Conservation (phyloP, 2,888 invertebrate genomes). For the Hyles lineata region DNA sequence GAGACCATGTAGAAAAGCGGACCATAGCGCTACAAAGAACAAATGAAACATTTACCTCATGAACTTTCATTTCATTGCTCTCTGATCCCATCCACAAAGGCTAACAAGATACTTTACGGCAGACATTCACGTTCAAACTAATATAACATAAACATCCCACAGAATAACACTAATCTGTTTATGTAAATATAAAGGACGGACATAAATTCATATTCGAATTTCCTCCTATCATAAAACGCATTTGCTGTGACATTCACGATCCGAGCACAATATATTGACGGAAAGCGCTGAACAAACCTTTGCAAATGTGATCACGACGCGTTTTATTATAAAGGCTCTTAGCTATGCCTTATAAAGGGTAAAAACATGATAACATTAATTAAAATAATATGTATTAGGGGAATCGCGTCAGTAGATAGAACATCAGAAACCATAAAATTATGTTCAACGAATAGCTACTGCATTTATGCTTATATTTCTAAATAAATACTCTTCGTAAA, state of each 20-base stretch:
- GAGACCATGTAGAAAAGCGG: too few relatives aligned
- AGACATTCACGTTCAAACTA: not conserved
- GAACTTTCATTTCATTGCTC: too few relatives aligned
- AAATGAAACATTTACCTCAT: too few relatives aligned
- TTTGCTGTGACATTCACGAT: conserved; percentile 12
- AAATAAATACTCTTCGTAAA: too few relatives aligned
- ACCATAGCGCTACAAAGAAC: too few relatives aligned
- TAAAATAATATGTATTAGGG: not conserved
- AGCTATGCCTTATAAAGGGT: not conserved
- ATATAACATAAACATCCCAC: not conserved
- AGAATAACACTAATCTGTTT: not conserved
- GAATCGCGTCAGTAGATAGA: too few relatives aligned
- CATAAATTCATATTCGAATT: conserved; percentile 18
- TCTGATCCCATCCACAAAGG: too few relatives aligned
- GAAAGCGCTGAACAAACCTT: conserved; percentile 22
- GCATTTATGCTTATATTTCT: too few relatives aligned
- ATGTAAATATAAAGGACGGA: conserved; percentile 10
- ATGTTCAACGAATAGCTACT: too few relatives aligned
- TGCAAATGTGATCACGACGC: conserved; percentile 17
- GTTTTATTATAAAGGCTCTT: not conserved
- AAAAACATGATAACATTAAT: not conserved
- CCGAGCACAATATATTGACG: conserved; percentile 10
- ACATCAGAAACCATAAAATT: too few relatives aligned
- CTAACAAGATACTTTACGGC: not conserved
- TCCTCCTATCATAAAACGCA: conserved; percentile 21